These are phyloP conservation scores for Micronycteris hirsuta DNA, from an alignment of 2,113 vertebrate species.

Conservation along the genomic window DNA sequence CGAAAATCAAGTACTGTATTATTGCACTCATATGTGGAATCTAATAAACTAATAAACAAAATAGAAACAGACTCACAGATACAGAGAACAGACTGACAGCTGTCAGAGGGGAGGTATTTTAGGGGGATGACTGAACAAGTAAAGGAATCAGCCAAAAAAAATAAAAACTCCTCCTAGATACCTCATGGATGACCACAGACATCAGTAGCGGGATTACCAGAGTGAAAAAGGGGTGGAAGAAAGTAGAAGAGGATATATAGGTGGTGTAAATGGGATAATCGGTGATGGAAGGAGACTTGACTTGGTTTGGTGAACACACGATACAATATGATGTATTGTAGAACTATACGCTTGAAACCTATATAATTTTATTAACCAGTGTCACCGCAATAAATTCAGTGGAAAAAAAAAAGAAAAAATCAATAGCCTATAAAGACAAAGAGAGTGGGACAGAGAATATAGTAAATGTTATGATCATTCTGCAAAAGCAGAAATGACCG, in stretches of 20 bases:
- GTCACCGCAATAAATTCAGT: neutral
- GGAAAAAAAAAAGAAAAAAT: neutral
- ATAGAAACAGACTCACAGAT: neutral
- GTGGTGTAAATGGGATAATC: neutral
- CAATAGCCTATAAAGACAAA: neutral
- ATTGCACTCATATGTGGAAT: neutral
- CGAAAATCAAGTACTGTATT: neutral
- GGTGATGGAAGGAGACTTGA: neutral
- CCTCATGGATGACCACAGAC: neutral
- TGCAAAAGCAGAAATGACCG: neutral
- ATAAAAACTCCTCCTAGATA: too few species aligned
- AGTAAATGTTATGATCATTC: neutral
- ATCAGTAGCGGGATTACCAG: neutral
- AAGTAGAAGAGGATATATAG: neutral
- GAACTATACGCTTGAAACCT: too few species aligned
- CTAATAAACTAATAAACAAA: neutral
- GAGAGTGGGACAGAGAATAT: neutral
- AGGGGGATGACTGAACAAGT: neutral
- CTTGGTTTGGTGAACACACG: too few species aligned
- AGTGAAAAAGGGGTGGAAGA: neutral
- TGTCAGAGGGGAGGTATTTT: neutral
- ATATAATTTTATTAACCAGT: neutral
- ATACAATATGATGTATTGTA: too few species aligned
- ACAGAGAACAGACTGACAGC: neutral
- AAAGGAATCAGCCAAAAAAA: neutral